phyloP scores from a whole-genome alignment of 2,888 invertebrate species.

The Allacma fusca region DNA sequence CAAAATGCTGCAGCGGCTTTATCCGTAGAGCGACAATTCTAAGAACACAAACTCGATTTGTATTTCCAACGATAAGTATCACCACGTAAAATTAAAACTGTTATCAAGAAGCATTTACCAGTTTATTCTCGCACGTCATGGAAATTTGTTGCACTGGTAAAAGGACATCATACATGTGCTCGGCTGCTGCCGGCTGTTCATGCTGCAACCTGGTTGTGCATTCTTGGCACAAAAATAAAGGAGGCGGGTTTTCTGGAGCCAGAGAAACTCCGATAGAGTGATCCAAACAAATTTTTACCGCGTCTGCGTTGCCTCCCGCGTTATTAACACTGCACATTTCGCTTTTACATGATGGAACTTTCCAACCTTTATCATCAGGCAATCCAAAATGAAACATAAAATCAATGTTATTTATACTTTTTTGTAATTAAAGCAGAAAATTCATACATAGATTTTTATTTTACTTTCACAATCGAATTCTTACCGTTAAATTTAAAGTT shows the following conservation, averaged over 20 bases:
- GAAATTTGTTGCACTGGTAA: constrained; percentile 95
- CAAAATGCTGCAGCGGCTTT: constrained; percentile 95
- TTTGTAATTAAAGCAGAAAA: no score
- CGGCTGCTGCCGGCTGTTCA: constrained; percentile 81
- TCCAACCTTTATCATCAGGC: constrained; percentile 64
- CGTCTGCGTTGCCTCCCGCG: constrained; percentile 83
- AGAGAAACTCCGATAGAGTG: constrained; percentile 89
- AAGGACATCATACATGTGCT: constrained; percentile 84
- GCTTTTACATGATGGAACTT: constrained; percentile 77
- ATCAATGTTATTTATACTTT: no score
- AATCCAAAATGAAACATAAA: neutral
- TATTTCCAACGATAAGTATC: no score
- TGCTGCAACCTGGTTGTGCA: constrained; percentile 89
- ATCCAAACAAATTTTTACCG: constrained; percentile 92
- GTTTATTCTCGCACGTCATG: constrained; percentile 95
- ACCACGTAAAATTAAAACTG: no score
- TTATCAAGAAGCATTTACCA: constrained; percentile 62
- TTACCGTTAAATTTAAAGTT: constrained; percentile 87
- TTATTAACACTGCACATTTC: constrained; percentile 79
- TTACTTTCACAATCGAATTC: no score
- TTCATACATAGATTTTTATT: no score
- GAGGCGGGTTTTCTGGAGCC: constrained; percentile 86
- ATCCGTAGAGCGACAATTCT: constrained; percentile 91
- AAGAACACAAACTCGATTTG: constrained; percentile 60
- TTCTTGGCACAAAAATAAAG: constrained; percentile 93